Evolutionary conservation across 2,113 vertebrate genomes (phyloP).

Genomic region (Pteronura brasiliensis): DNA sequence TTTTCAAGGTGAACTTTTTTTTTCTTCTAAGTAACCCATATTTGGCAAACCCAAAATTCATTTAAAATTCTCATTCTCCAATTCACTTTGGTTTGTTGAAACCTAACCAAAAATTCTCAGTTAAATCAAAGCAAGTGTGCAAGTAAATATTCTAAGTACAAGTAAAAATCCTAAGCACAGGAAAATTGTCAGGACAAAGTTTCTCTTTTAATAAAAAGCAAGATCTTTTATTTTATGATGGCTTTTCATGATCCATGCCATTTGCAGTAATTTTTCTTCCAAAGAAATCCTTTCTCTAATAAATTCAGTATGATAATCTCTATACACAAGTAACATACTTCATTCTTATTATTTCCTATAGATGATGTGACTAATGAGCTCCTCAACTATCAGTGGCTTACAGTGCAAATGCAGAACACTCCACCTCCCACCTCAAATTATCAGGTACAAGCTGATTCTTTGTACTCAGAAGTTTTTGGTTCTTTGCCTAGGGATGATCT

Average conservation of each 20-base stretch:
- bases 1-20: neutral
- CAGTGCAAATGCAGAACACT: neutral
- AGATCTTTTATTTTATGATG: neutral
- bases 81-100: neutral
- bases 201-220: neutral
- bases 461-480: neutral
- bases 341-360: neutral
- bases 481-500: neutral
- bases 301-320: neutral
- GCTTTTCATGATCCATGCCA: neutral
- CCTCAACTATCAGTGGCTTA: neutral
- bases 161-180: neutral
- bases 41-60: neutral
- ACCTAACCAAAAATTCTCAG: neutral
- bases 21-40: neutral
- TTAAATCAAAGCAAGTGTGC: slow-evolving; percentile 1
- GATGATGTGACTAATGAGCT: neutral
- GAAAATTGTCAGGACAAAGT: neutral
- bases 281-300: neutral
- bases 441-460: neutral
- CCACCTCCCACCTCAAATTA: neutral
- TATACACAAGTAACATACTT: neutral
- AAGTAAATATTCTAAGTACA: neutral
- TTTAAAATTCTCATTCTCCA: neutral
- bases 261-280: neutral